phyloP scores from a whole-genome alignment of 2,797 vertebrate genomes.

The Falco naumanni region DNA sequence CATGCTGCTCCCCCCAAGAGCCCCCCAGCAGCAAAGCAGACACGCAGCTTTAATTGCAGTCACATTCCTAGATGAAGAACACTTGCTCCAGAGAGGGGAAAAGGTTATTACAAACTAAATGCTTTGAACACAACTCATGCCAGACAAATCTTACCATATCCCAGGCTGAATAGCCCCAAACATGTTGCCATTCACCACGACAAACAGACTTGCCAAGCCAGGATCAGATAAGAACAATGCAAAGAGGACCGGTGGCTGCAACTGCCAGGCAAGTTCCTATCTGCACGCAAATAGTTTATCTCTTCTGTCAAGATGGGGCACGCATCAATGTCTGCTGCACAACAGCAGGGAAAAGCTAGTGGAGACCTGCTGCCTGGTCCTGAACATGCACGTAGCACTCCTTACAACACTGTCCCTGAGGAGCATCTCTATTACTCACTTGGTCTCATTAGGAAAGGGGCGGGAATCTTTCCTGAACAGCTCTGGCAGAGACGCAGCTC shows the following conservation, averaged over 20 bases:
- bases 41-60: neutral
- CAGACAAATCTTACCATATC: neutral
- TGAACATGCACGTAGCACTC: neutral
- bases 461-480: slow-evolving; percentile 39
- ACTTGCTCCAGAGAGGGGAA: neutral
- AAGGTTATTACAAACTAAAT: neutral
- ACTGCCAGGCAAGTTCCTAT: slow-evolving; percentile 25
- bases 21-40: neutral
- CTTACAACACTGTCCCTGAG: slow-evolving; percentile 17
- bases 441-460: neutral
- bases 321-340: neutral
- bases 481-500: neutral
- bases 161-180: neutral
- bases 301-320: slow-evolving; percentile 54
- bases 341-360: slow-evolving; percentile 23
- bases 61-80: neutral
- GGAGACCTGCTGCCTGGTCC: slow-evolving; percentile 27
- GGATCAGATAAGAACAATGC: slow-evolving; percentile 29
- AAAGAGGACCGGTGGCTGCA: neutral
- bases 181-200: neutral
- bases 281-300: neutral
- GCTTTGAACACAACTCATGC: neutral
- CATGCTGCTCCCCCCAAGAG: fast-evolving
- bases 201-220: neutral
- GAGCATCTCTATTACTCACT: slow-evolving; percentile 37